Evolutionary conservation across 2,888 invertebrate species (phyloP), one percentile per base, ranked within the genome.

Genomic region (Yponomeuta evonymella): DNA sequence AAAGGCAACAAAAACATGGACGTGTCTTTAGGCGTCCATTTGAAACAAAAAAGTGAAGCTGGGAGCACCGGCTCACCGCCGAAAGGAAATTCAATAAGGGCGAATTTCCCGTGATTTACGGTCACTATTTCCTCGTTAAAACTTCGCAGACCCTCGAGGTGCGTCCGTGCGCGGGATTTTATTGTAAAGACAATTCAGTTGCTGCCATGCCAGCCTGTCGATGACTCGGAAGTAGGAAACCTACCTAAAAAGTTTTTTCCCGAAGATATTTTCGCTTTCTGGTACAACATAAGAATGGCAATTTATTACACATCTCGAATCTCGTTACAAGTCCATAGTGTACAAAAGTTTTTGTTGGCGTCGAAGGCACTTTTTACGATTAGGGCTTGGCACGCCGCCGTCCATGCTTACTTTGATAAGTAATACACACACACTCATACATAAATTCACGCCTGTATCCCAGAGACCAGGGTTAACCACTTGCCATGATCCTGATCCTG

Each of bases 71-170:
- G 83, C 81, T 84, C 79, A 76, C 85, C 84, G 84, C 86, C 85
- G 83, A 87, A 86, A 88, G 90, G 88, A 91, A 91, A 92, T 92
- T 92, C 90, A 90, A 91, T 92, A 90, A 90, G 89, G 87, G 84
- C 83, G 88, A 90, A 89, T 90, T 90, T 90, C 86, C 89, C 83
- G 82, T 89, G 89, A 91, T 91, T 91, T 90, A 91, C 90, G 86
- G 81, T 85, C 88, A 90, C 91, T 90, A 92, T 90, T 90, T 91
- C 83, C 90, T 90, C 90, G 90, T 91, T 91, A 89, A 85, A 87
- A 81, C 83, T 84, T 82, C 81, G 80, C 72, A 74, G 78, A 79
- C 81, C 83, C 84, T 84, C 84, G 84, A 89, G 88, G 87, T 87
- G 86, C 86, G 82, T 81, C 81, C 78, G 81, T 79, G 82, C 79